phyloP scores from a whole-genome alignment of 2,797 vertebrate species.

The Scomberomorus guttatus region DNA sequence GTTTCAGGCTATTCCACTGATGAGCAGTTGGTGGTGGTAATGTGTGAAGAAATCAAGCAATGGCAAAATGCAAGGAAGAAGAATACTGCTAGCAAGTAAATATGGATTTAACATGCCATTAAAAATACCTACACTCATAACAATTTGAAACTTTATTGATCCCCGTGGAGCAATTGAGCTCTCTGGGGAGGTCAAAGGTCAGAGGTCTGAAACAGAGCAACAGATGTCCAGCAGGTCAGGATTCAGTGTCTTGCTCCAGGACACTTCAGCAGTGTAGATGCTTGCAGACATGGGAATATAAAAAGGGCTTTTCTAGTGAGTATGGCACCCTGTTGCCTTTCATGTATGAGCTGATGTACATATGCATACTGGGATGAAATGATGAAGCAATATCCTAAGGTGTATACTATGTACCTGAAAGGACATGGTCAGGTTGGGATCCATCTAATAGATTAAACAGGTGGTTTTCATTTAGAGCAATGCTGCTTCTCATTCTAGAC shows the following conservation, averaged over 20 bases:
- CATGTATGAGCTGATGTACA: neutral
- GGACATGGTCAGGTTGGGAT: constrained; percentile 1
- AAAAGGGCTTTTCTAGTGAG: neutral
- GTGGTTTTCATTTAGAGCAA: neutral
- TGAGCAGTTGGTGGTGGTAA: no score
- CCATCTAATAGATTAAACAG: neutral
- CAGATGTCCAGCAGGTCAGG: neutral
- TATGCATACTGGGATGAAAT: neutral
- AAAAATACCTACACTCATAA: no score
- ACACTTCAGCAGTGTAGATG: neutral
- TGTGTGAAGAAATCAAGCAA: no score
- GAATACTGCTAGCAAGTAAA: no score
- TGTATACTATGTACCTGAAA: neutral
- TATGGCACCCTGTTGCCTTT: neutral
- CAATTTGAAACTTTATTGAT: constrained; percentile 6
- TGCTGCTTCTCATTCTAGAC: neutral
- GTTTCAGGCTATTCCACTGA: no score
- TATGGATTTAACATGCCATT: neutral
- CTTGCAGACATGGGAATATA: neutral
- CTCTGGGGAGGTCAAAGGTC: constrained; percentile 5
- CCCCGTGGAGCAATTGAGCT: constrained; percentile 5
- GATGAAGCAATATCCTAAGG: neutral
- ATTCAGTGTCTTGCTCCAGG: constrained; percentile 2
- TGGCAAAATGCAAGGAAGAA: no score
- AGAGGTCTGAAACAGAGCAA: constrained; percentile 1